phyloP scores from a whole-genome alignment of 2,888 invertebrate species.

The Mechanitis messenoides region DNA sequence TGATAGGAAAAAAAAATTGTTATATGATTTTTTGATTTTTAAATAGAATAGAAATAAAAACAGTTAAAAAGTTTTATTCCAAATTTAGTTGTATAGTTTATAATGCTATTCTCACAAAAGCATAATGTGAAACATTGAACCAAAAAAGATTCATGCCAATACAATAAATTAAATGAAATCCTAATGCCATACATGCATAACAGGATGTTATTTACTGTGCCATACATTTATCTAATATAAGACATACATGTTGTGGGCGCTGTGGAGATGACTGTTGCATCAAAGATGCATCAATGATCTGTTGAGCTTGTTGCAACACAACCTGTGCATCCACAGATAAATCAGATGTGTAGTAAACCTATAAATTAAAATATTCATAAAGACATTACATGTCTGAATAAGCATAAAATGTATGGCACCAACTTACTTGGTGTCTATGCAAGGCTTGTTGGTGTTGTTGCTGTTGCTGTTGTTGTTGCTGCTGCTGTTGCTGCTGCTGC shows the following conservation, averaged over 20 bases:
- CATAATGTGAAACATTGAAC: constrained; percentile 3
- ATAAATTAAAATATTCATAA: constrained; percentile 59
- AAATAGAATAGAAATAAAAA: constrained; percentile 6
- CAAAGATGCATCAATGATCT: constrained; percentile 75
- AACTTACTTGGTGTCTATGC: constrained; percentile 53
- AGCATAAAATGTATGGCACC: constrained; percentile 1
- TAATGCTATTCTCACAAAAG: constrained; percentile 1
- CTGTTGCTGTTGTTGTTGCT: constrained; percentile 46
- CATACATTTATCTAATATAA: constrained; percentile 32
- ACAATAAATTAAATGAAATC: constrained; percentile 9
- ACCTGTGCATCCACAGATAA: constrained; percentile 75
- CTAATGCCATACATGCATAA: constrained; percentile 27
- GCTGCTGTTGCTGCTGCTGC: constrained; percentile 45
- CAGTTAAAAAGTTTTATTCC: not conserved
- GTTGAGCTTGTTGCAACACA: constrained; percentile 75
- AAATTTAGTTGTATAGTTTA: not conserved
- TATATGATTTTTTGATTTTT: not conserved
- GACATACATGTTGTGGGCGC: constrained; percentile 76
- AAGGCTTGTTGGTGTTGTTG: constrained; percentile 43
- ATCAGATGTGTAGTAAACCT: constrained; percentile 77
- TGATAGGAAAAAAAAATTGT: not conserved
- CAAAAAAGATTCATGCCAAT: constrained; percentile 9
- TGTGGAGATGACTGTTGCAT: constrained; percentile 73
- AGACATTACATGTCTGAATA: constrained; percentile 13
- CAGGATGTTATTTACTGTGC: constrained; percentile 23